These are phyloP conservation scores for Rhinogobius similis DNA, from an alignment of 2,113 vertebrate species.

Conservation along the genomic window DNA sequence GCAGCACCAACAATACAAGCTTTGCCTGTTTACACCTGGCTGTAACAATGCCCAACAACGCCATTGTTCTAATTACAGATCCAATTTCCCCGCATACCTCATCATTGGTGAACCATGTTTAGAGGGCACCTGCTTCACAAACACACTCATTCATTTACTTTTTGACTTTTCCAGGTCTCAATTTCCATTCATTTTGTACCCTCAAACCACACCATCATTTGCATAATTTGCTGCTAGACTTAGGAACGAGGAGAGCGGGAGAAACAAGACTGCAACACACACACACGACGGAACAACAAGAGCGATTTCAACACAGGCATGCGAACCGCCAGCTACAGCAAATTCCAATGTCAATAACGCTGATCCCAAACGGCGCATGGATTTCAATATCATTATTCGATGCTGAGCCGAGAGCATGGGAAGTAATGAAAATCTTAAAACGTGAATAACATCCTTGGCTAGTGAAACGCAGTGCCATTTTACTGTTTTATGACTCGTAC, in stretches of 20 bases:
- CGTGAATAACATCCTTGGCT: slow-evolving; percentile 32
- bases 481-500: slow-evolving; percentile 33
- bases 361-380: slow-evolving; percentile 68
- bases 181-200: slow-evolving; percentile 44
- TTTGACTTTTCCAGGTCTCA: slow-evolving; percentile 55
- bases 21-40: slow-evolving; percentile 16
- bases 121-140: slow-evolving; percentile 46
- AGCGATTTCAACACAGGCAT: slow-evolving; percentile 58
- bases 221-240: slow-evolving; percentile 69
- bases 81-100: slow-evolving; percentile 39
- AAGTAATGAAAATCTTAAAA: slow-evolving; percentile 70
- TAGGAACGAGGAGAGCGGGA: slow-evolving; percentile 10
- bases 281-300: slow-evolving; percentile 51
- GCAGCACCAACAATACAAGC: slow-evolving; percentile 33
- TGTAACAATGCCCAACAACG: slow-evolving; percentile 33
- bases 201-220: slow-evolving; percentile 45
- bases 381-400: slow-evolving; percentile 75
- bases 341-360: slow-evolving; percentile 71
- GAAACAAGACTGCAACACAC: slow-evolving; percentile 12
- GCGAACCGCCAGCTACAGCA: slow-evolving; percentile 54
- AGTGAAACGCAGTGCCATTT: slow-evolving; percentile 46
- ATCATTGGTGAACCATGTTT: slow-evolving; percentile 20
- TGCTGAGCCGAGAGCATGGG: slow-evolving; percentile 58
- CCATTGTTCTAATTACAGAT: slow-evolving; percentile 45
- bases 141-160: slow-evolving; percentile 26